These are phyloP conservation scores for Chunga burmeisteri DNA, from an alignment of 2,113 vertebrate genomes.

Conservation along the genomic window DNA sequence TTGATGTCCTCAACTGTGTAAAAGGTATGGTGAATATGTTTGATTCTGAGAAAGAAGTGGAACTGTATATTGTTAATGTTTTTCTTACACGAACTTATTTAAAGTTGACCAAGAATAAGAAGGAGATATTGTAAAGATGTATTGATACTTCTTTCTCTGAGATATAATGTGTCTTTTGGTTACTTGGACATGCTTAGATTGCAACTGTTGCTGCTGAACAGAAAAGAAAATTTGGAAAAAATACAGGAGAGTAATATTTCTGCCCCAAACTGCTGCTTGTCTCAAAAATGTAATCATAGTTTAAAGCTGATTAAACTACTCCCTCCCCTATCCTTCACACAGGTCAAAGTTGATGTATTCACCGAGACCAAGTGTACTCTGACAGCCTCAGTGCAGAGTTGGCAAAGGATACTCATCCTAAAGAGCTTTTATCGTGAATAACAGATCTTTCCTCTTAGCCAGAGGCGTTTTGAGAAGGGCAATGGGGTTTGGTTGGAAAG, in stretches of 20 bases:
- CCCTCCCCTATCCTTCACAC: neutral
- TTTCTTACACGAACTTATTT: neutral
- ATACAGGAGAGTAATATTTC: neutral
- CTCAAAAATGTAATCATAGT: neutral
- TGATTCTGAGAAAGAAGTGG: neutral
- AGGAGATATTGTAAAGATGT: neutral
- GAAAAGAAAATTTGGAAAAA: neutral
- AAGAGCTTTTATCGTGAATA: slow-evolving; percentile 7
- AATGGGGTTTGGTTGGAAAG: neutral
- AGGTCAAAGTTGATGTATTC: slow-evolving; percentile 1
- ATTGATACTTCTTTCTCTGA: neutral
- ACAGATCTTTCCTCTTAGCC: slow-evolving; percentile 7
- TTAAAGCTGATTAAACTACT: neutral
- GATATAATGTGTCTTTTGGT: neutral
- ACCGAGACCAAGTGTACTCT: neutral
- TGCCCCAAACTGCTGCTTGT: neutral
- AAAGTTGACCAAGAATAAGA: neutral
- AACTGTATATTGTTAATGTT: neutral
- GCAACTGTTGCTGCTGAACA: neutral
- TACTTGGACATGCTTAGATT: neutral
- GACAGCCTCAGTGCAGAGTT: neutral
- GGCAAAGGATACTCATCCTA: neutral
- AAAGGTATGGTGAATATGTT: neutral
- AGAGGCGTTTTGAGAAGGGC: slow-evolving; percentile 21
- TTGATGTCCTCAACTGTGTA: neutral